These are phyloP conservation scores for Chydorus sphaericus DNA, from an alignment of 2,888 invertebrate genomes.

Conservation along the genomic window DNA sequence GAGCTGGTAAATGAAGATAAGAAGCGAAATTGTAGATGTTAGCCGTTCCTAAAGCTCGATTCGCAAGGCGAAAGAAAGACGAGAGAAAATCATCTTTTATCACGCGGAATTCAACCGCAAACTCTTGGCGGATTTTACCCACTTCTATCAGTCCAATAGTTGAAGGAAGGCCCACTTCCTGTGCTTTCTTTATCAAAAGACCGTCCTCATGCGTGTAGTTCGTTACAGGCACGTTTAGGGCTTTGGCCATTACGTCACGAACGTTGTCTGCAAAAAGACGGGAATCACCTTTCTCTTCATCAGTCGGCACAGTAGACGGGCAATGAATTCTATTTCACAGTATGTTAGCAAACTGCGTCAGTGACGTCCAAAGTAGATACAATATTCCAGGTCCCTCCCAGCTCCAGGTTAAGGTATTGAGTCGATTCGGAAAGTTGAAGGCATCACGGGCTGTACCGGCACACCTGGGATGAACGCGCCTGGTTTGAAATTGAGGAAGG, in stretches of 20 bases:
- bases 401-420: slow-evolving; percentile 82
- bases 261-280: slow-evolving; percentile 83
- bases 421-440: slow-evolving; percentile 74
- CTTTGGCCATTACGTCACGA: slow-evolving; percentile 76
- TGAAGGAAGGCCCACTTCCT: too few relatives aligned
- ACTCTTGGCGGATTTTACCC: too few relatives aligned
- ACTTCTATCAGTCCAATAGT: too few relatives aligned
- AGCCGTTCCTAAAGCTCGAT: too few relatives aligned
- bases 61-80: too few relatives aligned
- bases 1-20: too few relatives aligned
- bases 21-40: too few relatives aligned
- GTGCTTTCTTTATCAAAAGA: too few relatives aligned
- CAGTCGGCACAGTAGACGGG: slow-evolving; percentile 76
- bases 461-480: slow-evolving; percentile 93
- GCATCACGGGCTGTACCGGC: slow-evolving; percentile 88
- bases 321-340: slow-evolving; percentile 81
- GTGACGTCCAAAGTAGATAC: slow-evolving; percentile 70
- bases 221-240: too few relatives aligned
- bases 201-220: too few relatives aligned
- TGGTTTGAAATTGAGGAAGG: slow-evolving; percentile 64
- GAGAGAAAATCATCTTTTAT: too few relatives aligned
- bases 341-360: slow-evolving; percentile 75
- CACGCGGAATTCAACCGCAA: too few relatives aligned
- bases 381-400: slow-evolving; percentile 86
- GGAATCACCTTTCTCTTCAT: slow-evolving; percentile 70